Base-by-base conservation (phyloP, 2,113 vertebrate genomes). In the Anarhynchus alexandrinus region DNA sequence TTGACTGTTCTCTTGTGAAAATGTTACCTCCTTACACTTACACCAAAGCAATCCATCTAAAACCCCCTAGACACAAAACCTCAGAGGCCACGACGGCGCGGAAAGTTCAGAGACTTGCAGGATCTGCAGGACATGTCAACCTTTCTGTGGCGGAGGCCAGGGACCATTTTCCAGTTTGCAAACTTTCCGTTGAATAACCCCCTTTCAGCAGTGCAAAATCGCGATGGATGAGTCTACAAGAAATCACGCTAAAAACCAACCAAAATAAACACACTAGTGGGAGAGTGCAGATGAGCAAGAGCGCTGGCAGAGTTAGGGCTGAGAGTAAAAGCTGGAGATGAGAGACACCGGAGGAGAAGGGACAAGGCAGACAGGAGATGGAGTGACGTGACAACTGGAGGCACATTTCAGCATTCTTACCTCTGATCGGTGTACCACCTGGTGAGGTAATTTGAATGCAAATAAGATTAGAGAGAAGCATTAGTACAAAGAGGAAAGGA, bases 391-490 rank as follows among this genome's bases (percentile, higher is more conserved):
- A 98, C 94, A 73, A 98, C 98, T 98, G 98, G 97, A 98, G 97
- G 98, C 98, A 98, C 97, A 98, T 98, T 97, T 98, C 97, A 98
- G 99, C 99, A 99, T 99, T 99, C 99, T 99, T 99, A 99, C 99
- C 99, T 99, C 99, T 98, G 98, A 99, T 99, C 98, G 99, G 99
- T 98, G 99, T 99, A 99, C 99, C 99, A 99, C 99, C 99, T 99
- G 99, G 99, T 98, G 99, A 99, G 99, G 99, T 99, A 99, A 99
- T 99, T 98, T 99, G 99, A 99, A 99, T 99, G 99, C 99, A 99
- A 99, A 99, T 99, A 99, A 99, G 98, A 99, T 99, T 98, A 99
- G 98, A 99, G 98, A 99, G 97, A 99, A 99, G 97, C 96, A 98
- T 99, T 99, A 99, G 99, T 99, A 98, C 97, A 98, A 98, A 97